Evolutionary conservation across 1,140 invertebrate genomes (phyloP), one percentile per base, ranked within the genome.

Genomic region (Parasteatoda tepidariorum): DNA sequence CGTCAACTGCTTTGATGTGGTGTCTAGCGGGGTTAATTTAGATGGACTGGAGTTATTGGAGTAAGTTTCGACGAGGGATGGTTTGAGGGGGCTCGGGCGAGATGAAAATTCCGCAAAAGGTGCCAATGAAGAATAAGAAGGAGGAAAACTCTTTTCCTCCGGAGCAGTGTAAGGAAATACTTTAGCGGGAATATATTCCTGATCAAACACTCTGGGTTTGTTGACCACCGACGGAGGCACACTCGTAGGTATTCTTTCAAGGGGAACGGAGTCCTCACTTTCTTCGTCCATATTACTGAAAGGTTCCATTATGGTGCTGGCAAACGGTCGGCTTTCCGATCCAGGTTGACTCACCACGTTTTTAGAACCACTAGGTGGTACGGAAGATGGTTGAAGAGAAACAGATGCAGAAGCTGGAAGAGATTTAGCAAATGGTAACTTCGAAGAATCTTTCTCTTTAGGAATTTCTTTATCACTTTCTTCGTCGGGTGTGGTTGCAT

Each of bases 11-110:
- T 41, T 41, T 38, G 66, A 68, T 22, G 66, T 24, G 22, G 31
- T 68, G 15, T 66, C 64, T 31, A 79, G 31, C 55, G 59, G 59
- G 26, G 70, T 48, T 15, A 75, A 18, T 67, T 67, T 57, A 26
- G 84, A 30, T 38, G 84, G 71, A n/a, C 78, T 57, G 30, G 71
- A 73, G 6, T 54, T 48, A 57, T 33, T 66, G n/a, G 73, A 55
- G 70, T 84, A 84, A 15, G 83, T 84, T 61, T 84, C 83, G 7
- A 84, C 83, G 18, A 84, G 55, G 22, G 71, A 76, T 38, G 83
- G 83, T 33, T 76, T 84, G 26, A 84, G 57, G 11, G 83, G 83
- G 31, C 83, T 84, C 31, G 83, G 83, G 1, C 83, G 83, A 61
- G 71, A 68, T 3, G 71, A 68, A 70, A 67, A 84, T 30, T 84